A percentile compares a stretch with the other conserved stretches of the same genome.
phyloP scores from a whole-genome alignment of 2,113 vertebrate species.

The Pterocles gutturalis region DNA sequence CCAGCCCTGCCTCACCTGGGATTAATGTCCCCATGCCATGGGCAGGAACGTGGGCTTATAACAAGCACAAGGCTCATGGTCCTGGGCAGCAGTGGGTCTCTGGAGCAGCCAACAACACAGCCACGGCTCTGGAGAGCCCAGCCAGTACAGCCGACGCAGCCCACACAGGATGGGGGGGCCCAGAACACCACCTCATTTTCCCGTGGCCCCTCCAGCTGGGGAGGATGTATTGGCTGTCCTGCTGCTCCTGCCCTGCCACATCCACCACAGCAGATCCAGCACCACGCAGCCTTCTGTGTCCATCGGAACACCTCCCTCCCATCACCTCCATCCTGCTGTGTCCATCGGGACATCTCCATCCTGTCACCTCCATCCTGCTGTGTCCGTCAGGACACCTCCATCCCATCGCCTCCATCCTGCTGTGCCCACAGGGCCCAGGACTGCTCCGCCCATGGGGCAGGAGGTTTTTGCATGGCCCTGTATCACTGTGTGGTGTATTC shows the following conservation, averaged over 20 bases:
- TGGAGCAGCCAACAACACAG: not conserved
- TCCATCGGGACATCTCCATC: rapidly evolving
- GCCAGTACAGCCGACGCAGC: rapidly evolving
- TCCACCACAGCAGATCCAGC: not conserved
- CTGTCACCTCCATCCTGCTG: not conserved
- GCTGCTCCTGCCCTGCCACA: not conserved
- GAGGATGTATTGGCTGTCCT: not conserved
- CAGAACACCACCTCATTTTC: not conserved
- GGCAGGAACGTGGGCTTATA: not conserved
- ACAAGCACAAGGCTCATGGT: rapidly evolving
- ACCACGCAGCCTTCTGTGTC: not conserved
- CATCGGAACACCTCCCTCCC: not conserved
- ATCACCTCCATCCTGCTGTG: not conserved
- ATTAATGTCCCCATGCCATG: not conserved
- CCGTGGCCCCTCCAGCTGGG: not conserved
- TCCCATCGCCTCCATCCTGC: not conserved
- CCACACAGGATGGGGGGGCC: no score
- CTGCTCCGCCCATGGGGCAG: not conserved
- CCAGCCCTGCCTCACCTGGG: not conserved
- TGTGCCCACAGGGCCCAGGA: not conserved
- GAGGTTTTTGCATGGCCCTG: conserved; percentile 45
- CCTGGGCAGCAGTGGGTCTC: not conserved
- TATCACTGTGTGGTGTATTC: conserved; percentile 38
- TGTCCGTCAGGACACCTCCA: not conserved
- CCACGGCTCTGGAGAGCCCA: not conserved